These are phyloP conservation scores for Enteromius paludinosus DNA, from an alignment of 2,797 vertebrate genomes.

Conservation along the genomic window DNA sequence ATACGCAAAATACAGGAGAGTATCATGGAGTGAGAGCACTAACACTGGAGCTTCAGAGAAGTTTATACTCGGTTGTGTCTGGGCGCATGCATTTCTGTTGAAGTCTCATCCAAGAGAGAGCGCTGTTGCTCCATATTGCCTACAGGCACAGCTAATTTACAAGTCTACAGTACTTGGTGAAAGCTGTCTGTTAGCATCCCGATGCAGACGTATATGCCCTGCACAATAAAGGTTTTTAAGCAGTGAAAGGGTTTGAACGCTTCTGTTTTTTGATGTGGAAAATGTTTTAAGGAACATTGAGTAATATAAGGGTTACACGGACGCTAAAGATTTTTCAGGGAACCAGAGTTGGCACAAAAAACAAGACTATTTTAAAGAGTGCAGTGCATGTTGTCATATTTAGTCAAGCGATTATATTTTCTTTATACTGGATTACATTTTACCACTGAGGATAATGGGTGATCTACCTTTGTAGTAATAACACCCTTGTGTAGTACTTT, in stretches of 20 bases:
- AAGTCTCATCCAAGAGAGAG: conserved; percentile 7
- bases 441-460: background rate
- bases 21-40: background rate
- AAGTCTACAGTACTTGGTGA: background rate
- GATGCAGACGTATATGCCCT: background rate
- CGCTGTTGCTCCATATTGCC: conserved; percentile 4
- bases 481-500: too few species aligned
- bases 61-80: background rate
- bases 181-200: background rate
- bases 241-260: background rate
- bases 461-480: background rate
- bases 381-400: too few species aligned
- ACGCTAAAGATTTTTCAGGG: background rate
- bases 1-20: background rate
- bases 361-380: too few species aligned
- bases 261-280: background rate
- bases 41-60: background rate
- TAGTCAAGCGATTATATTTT: background rate
- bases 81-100: background rate
- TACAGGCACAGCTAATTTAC: background rate
- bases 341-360: background rate
- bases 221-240: background rate
- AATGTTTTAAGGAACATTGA: background rate
- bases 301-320: background rate
- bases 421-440: background rate